Evolutionary conservation across 2,888 invertebrate genomes (phyloP), one percentile per base, ranked within the genome.

Genomic region (Drosophila macrospina): DNA sequence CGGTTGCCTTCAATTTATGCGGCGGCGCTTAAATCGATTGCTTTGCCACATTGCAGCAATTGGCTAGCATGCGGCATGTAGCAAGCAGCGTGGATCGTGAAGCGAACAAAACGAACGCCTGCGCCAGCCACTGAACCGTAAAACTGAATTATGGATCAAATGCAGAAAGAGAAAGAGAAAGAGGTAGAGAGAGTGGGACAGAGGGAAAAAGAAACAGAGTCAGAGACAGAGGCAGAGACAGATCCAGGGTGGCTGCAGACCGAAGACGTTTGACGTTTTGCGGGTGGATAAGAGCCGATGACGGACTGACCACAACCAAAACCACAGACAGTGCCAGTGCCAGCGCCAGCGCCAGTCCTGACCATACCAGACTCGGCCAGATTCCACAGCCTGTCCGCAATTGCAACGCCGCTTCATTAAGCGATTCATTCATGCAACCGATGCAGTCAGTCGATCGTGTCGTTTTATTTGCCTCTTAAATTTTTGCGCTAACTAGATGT

Each of bases 21-120:
- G 89, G 87, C 80, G 79, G 79, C 89, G 89, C 89, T 86, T 87
- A 85, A 85, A 88, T 86, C 87, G 89, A 86, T 88, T 89, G 82
- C 85, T 85, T 85, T 85, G 89, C 85, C 89, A 88, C 89, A 88
- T 87, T 74, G 85, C 78, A 65, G 80, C 86, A 84, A 84, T 88
- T 88, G 84, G 85, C 74, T 55, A 52, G 68, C 76, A 45, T 44
- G 59, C 11, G 16, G 51, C 65, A 59, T 56, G 56, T 48, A n/a
- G 60, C 55, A 47, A 48, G 56, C 32, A 2, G 30, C 47, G 24
- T 54, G 62, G 45, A 13, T 30, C 32, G 47, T 32, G 47, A 16
- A 41, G 32, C 55, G 56, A 50, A 47, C 56, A 63, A 56, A 52
- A 54, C 50, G 68, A 65, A 42, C 61, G 62, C 55, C 60, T 56